Evolutionary conservation across 2,888 invertebrate species (phyloP).

Genomic region (Heliconius erato): DNA sequence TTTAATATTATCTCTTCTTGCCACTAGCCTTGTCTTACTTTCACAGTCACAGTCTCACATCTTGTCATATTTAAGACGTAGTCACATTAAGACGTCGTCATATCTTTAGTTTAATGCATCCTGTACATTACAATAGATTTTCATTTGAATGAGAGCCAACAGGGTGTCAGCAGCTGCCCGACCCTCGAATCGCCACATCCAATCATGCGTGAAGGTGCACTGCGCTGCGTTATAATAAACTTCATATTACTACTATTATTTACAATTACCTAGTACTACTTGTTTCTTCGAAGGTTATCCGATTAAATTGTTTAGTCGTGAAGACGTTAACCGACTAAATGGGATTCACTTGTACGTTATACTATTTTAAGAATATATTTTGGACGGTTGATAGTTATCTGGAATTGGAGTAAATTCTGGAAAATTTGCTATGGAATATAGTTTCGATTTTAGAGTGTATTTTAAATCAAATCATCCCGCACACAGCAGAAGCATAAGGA

Average conservation of each 20-base stretch:
- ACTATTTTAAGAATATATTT: too few species aligned
- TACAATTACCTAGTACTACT: constrained; percentile 35
- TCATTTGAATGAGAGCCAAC: constrained; percentile 77
- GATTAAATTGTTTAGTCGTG: constrained; percentile 31
- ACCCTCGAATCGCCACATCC: constrained; percentile 75
- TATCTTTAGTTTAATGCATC: constrained; percentile 42
- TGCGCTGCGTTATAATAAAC: constrained; percentile 59
- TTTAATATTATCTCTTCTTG: not conserved
- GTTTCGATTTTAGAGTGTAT: not conserved
- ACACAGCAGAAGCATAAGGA: too few species aligned
- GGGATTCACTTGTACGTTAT: too few species aligned
- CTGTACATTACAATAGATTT: constrained; percentile 51
- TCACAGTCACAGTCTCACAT: constrained; percentile 11
- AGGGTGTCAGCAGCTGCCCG: constrained; percentile 71
- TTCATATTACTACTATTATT: constrained; percentile 57
- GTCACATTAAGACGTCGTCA: constrained; percentile 33
- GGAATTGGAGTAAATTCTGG: not conserved
- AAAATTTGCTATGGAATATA: not conserved
- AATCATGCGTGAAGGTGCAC: constrained; percentile 79
- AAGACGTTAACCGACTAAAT: constrained; percentile 30
- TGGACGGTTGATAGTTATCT: constrained; percentile 3
- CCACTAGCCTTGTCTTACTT: not conserved
- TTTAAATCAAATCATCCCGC: too few species aligned
- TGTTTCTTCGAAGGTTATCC: constrained; percentile 41
- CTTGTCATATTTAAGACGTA: constrained; percentile 9